These are phyloP conservation scores for Lumbricus terrestris DNA, from an alignment of 2,888 invertebrate genomes.

Conservation along the genomic window DNA sequence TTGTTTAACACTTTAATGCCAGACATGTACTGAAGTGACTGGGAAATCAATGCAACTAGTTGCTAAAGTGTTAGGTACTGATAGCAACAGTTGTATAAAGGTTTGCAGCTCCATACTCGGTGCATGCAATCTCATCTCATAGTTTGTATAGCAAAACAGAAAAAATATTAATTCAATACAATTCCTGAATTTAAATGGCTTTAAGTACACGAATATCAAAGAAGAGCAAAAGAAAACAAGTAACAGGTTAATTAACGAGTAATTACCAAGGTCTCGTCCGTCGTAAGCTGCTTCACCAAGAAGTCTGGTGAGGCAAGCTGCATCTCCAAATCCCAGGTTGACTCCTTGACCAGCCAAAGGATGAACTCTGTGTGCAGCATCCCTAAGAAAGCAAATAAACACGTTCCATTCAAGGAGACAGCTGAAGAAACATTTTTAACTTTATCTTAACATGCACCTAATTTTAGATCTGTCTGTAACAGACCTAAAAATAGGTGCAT, in stretches of 20 bases:
- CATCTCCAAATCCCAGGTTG: slow-evolving; percentile 94
- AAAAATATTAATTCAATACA: background rate
- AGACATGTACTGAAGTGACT: no score
- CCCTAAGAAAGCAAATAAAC: slow-evolving; percentile 64
- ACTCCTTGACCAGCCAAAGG: slow-evolving; percentile 97
- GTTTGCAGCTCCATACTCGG: background rate
- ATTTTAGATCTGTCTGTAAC: no score
- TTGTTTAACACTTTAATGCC: no score
- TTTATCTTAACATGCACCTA: no score
- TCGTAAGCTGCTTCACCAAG: slow-evolving; percentile 72
- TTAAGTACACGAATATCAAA: background rate
- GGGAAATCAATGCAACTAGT: no score
- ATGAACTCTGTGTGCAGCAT: slow-evolving; percentile 75
- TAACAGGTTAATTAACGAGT: background rate
- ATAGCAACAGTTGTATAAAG: background rate
- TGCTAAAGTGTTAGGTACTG: background rate
- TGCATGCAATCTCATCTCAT: background rate
- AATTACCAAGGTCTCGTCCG: slow-evolving; percentile 73
- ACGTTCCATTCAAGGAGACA: background rate
- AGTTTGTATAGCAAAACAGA: background rate
- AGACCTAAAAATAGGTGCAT: background rate
- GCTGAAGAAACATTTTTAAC: no score
- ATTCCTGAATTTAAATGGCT: background rate
- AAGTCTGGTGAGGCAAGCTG: slow-evolving; percentile 71
- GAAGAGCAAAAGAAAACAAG: background rate